phyloP scores from a whole-genome alignment of 1,140 invertebrate species.

The Nymphalis io region DNA sequence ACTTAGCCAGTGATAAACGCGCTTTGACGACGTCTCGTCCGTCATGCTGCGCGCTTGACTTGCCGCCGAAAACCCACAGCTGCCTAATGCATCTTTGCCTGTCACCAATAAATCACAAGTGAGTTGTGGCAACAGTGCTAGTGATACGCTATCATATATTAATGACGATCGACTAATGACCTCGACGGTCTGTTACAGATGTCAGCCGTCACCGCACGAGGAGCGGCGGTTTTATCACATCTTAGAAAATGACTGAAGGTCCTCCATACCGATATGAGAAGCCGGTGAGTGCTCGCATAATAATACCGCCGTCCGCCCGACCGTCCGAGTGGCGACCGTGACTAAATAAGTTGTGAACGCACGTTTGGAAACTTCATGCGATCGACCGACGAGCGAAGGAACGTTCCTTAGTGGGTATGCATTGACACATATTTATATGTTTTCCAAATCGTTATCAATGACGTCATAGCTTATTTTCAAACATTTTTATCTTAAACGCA shows the following conservation, averaged over 20 bases:
- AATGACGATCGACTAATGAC: slow-evolving; percentile 54
- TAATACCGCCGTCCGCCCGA: slow-evolving; percentile 26
- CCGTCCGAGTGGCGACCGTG: slow-evolving; percentile 25
- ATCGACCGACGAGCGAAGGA: no score
- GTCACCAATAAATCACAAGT: slow-evolving; percentile 67
- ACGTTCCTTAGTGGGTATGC: slow-evolving; percentile 19
- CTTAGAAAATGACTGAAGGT: slow-evolving; percentile 79
- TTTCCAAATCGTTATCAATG: slow-evolving; percentile 34
- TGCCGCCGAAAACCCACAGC: slow-evolving; percentile 55
- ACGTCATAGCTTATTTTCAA: slow-evolving; percentile 1
- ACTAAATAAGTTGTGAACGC: slow-evolving; percentile 33
- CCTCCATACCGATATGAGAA: slow-evolving; percentile 65
- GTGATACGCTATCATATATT: not conserved
- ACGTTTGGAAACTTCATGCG: slow-evolving; percentile 31
- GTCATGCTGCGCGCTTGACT: slow-evolving; percentile 66
- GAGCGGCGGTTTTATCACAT: slow-evolving; percentile 77
- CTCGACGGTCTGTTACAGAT: slow-evolving; percentile 73
- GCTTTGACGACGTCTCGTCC: slow-evolving; percentile 58
- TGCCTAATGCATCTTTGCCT: slow-evolving; percentile 71
- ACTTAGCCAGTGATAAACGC: slow-evolving; percentile 69
- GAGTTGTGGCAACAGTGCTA: slow-evolving; percentile 42
- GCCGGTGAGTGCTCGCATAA: slow-evolving; percentile 64
- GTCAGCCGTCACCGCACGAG: slow-evolving; percentile 74
- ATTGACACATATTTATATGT: slow-evolving; percentile 28
- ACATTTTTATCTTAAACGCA: not conserved